Base-by-base conservation (phyloP, 2,888 invertebrate species). In the Melipona beecheii region DNA sequence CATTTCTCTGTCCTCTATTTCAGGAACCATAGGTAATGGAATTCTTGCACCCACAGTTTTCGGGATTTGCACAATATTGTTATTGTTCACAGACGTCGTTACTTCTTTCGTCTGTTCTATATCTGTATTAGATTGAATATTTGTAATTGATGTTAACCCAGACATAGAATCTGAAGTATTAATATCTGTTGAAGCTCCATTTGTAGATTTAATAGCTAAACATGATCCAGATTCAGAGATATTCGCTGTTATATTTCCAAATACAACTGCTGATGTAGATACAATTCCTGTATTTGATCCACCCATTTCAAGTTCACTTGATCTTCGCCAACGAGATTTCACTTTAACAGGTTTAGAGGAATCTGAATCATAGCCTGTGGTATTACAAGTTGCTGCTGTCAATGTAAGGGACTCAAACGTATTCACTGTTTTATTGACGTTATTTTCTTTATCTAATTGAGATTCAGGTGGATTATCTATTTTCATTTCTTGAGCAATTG, bases 241-340 rank as follows among this genome's bases (percentile, higher is more conserved):
- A 94, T 71, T 93, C 81, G 75, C 93, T 80, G 56, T 93, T 86
- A 56, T 93, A 92, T 82, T 95, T 86, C 56, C 94, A 92, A 86
- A 94, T 92, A 58, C 94, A 93, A 86, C 77, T 94, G 76, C 94
- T 89, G 49, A 95, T 95, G 85, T 92, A 43, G 95, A 95, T 15
- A 95, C 95, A 58, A 90, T 90, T 24, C 86, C 87, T 4, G 86
- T 86, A 76, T 86, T 86, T 11, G 92, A 90, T 69, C 93, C 92
- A 54, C 94, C 94, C 96, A 97, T 96, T 93, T 97, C 97, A 78
- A 97, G 94, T 91, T 97, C 97, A 93, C 97, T 97, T 0, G 97
- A 97, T 85, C 97, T 95, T 81, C 97, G 94, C 97, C 97, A 97
- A 19, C 97, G 95, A 19, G 97, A 97, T 92, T 97, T 97, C 0